Percentiles rank a stretch among this genome's conserved stretches.
phyloP scores from a whole-genome alignment of 2,113 vertebrate genomes.

The Oostethus manadensis region DNA sequence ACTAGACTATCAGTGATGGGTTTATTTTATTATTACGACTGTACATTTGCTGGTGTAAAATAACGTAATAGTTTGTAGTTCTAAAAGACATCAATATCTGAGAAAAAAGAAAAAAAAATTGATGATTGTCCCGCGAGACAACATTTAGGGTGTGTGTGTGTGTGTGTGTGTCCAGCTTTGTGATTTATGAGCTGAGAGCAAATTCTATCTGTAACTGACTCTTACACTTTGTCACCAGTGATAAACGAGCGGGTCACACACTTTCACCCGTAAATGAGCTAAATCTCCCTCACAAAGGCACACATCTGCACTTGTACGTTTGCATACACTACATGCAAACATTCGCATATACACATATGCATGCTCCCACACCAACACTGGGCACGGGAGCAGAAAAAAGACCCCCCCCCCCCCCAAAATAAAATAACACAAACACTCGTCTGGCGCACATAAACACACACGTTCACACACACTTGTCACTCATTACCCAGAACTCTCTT shows the following conservation, averaged over 20 bases:
- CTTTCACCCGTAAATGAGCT: conserved; percentile 46
- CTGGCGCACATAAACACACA: conserved; percentile 29
- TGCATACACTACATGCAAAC: neutral
- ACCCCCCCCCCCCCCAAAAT: neutral
- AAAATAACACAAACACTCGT: conserved; percentile 1
- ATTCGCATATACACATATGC: neutral
- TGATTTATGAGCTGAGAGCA: conserved; percentile 57
- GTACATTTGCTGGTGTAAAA: too few relatives aligned
- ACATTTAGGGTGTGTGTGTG: neutral
- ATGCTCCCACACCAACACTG: neutral
- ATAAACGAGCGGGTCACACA: conserved; percentile 56
- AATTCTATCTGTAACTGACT: conserved; percentile 55
- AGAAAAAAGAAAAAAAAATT: neutral
- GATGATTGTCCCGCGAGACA: neutral
- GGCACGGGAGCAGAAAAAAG: neutral
- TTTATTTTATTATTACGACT: too few relatives aligned
- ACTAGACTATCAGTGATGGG: too few relatives aligned
- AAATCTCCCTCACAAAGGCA: conserved; percentile 25
- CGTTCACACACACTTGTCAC: conserved; percentile 40
- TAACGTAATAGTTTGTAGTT: too few relatives aligned
- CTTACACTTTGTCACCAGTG: conserved; percentile 58
- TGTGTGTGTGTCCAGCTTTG: conserved; percentile 17
- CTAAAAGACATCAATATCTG: too few relatives aligned
- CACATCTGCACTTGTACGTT: neutral
- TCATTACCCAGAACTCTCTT: conserved; percentile 45